Base-by-base conservation (phyloP, 2,888 invertebrate genomes). In the Chrysotoxum bicinctum region DNA sequence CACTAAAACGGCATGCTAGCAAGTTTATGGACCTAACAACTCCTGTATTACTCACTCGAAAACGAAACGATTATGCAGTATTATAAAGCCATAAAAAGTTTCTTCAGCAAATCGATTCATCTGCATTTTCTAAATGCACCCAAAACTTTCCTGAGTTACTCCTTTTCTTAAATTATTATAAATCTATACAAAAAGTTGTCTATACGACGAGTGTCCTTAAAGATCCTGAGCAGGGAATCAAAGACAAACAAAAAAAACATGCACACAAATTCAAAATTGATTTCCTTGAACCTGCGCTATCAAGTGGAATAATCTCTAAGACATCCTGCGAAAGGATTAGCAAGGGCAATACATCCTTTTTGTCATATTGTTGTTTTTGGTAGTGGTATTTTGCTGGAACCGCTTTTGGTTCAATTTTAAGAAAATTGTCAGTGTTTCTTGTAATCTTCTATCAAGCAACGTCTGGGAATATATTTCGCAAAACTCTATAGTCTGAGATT, bases 261-360 rank as follows among this genome's bases (percentile, higher is more conserved):
- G 72, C 50, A 68, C 19, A 73, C 73, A 50, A 50, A 79, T 69
- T 69, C 64, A 56, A 78, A 82, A 83, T 77, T 83, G 74, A 68
- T 83, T 79, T 73, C 48, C 62, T 69, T 74, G 60, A 74, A 40
- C 30, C 50, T 69, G 56, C 30, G 68, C 68, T 35, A 60, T 77
- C 85, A 69, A 81, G 76, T 16, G 68, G 85, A 84, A 76, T 76
- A 75, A 80, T 80, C 45, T 66, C 66, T 19, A 19, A 64, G 50
- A 50, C 35, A 50, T 50, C 48, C 40, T 66, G 75, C 84, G 68
- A 80, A 72, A 73, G 76, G 81, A 85, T 85, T 85, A 85, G 58
- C 72, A 62, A 32, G 68, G 58, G 35, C 54, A 69, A 37, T 26
- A 32, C 19, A 7, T 60, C 40, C 26, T 30, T 32, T 16, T 45